phyloP scores from a whole-genome alignment of 2,113 vertebrate genomes.

The cattle (Bos taurus) region DNA sequence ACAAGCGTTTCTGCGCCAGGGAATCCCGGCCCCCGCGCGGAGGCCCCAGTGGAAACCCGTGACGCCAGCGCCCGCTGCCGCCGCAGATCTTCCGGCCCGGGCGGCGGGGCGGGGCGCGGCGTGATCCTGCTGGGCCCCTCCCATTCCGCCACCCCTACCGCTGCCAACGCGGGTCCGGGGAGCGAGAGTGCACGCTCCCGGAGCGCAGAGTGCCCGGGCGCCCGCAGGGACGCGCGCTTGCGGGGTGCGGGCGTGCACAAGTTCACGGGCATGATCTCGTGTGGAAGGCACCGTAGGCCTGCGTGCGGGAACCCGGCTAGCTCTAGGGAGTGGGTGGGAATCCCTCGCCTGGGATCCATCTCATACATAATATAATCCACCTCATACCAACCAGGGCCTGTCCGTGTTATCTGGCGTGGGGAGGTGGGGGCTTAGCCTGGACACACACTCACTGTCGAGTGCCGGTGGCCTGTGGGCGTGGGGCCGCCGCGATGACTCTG shows the following conservation, averaged over 20 bases:
- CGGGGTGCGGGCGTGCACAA: not conserved
- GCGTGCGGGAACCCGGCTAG: not conserved
- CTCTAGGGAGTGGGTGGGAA: not conserved
- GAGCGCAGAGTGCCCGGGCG: not conserved
- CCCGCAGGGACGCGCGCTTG: not conserved
- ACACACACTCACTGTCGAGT: not conserved
- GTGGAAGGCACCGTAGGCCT: not conserved
- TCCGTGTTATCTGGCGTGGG: not conserved
- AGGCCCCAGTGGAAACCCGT: constrained; percentile 45
- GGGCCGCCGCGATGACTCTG: constrained; percentile 13
- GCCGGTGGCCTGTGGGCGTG: constrained; percentile 43
- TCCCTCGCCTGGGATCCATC: not conserved
- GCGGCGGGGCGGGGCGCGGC: not conserved
- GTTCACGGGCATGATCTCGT: not conserved
- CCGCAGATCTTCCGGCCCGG: not conserved
- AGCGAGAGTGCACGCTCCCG: not conserved
- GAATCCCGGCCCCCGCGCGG: constrained; percentile 57
- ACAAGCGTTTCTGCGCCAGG: constrained; percentile 44
- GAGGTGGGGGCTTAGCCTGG: not conserved
- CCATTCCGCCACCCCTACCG: not conserved
- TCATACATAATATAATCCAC: not conserved
- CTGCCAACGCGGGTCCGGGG: not conserved
- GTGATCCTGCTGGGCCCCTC: not conserved
- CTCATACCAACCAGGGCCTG: not conserved
- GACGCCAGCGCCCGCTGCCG: constrained; percentile 47